These are phyloP conservation scores for Galago senegalensis DNA, from an alignment of 2,797 vertebrate species.

Conservation along the genomic window DNA sequence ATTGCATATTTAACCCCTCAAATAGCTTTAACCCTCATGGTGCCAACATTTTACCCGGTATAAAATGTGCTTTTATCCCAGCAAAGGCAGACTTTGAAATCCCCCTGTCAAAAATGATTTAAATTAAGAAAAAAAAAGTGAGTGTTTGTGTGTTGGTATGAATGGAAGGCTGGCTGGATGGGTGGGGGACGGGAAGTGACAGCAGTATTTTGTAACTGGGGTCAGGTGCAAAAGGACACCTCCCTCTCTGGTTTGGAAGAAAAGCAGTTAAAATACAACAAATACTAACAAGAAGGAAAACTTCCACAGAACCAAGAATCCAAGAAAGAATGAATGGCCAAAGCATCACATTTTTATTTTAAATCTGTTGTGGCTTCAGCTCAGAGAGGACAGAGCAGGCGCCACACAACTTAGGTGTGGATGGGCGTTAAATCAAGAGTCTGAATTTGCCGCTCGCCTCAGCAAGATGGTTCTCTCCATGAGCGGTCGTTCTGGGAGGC, in stretches of 20 bases:
- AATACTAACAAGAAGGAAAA: slow-evolving; percentile 73
- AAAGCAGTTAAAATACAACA: slow-evolving; percentile 62
- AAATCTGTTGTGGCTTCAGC: neutral
- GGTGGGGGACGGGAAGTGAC: neutral
- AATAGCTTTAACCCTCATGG: slow-evolving; percentile 89
- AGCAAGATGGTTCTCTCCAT: slow-evolving; percentile 85
- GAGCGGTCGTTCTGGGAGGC: slow-evolving; percentile 87
- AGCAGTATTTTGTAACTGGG: slow-evolving; percentile 55
- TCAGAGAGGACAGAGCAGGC: slow-evolving; percentile 54
- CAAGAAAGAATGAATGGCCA: slow-evolving; percentile 68
- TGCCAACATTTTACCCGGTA: slow-evolving; percentile 76
- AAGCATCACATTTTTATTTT: neutral
- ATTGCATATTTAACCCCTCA: slow-evolving; percentile 92
- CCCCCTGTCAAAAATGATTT: slow-evolving; percentile 73
- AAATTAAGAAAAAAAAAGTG: neutral
- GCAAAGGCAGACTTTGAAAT: slow-evolving; percentile 76
- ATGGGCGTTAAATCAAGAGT: slow-evolving; percentile 81
- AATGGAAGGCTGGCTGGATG: neutral
- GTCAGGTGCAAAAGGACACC: neutral
- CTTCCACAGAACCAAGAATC: slow-evolving; percentile 54
- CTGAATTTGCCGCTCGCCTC: slow-evolving; percentile 82
- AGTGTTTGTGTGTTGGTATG: neutral
- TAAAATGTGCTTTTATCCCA: slow-evolving; percentile 78
- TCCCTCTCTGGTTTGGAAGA: slow-evolving; percentile 2
- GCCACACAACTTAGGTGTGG: slow-evolving; percentile 71